These are phyloP conservation scores for Apamea anceps DNA, from an alignment of 2,888 invertebrate genomes.

Conservation along the genomic window DNA sequence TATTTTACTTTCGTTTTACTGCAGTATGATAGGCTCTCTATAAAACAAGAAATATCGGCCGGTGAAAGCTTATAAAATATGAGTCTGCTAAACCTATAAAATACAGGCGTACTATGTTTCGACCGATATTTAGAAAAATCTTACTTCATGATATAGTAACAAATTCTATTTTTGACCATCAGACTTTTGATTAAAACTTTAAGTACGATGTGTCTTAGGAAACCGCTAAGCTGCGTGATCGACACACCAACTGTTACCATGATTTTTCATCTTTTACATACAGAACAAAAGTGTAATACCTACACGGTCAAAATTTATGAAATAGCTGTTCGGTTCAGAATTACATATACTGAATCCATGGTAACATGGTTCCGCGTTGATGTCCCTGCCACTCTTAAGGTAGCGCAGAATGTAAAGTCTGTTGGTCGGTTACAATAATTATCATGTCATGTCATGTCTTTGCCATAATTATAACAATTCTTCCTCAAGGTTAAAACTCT, in stretches of 20 bases:
- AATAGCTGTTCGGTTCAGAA: too few relatives aligned
- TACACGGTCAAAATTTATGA: too few relatives aligned
- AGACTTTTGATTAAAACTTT: not conserved
- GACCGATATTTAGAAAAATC: conserved; percentile 15
- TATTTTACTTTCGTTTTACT: conserved; percentile 58
- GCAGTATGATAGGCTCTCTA: conserved; percentile 42
- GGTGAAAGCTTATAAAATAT: conserved; percentile 50
- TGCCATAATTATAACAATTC: too few relatives aligned
- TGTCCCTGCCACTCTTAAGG: too few relatives aligned
- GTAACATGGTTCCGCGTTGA: too few relatives aligned
- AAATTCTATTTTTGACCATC: not conserved
- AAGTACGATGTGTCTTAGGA: not conserved
- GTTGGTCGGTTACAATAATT: not conserved
- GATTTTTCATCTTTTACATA: too few relatives aligned
- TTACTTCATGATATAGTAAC: not conserved
- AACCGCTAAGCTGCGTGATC: not conserved
- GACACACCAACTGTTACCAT: not conserved
- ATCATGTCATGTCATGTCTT: not conserved
- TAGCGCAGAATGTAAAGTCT: too few relatives aligned
- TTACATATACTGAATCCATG: too few relatives aligned
- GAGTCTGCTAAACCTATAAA: conserved; percentile 44
- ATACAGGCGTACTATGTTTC: conserved; percentile 47
- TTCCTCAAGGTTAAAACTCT: too few relatives aligned
- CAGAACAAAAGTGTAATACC: too few relatives aligned
- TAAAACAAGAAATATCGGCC: conserved; percentile 58